phyloP scores from a whole-genome alignment of 2,797 vertebrate genomes.

The Rhinichthys osculus region DNA sequence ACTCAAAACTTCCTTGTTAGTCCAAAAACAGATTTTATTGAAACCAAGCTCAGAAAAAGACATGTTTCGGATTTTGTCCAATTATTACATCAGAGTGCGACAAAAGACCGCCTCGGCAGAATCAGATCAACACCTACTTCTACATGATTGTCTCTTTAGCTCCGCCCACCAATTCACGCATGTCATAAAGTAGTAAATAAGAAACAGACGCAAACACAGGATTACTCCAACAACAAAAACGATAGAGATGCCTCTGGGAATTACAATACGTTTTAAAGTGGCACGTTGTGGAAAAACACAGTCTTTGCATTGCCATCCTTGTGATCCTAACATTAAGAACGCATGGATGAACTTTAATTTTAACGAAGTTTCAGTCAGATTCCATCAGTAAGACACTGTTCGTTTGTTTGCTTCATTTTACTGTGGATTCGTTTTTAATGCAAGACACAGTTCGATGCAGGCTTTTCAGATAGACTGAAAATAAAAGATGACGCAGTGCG shows the following conservation, averaged over 20 bases:
- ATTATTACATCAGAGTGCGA: no score
- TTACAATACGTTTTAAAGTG: not conserved
- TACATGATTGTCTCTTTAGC: not conserved
- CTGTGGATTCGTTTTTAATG: no score
- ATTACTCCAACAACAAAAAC: not conserved
- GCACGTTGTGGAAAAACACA: no score
- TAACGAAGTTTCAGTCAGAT: not conserved
- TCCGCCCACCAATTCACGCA: no score
- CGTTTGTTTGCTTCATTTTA: not conserved
- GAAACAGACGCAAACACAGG: no score
- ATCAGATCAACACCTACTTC: not conserved
- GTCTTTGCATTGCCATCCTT: not conserved
- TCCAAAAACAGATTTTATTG: not conserved
- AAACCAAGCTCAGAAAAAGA: not conserved
- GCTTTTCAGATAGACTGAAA: no score
- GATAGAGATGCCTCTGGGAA: not conserved
- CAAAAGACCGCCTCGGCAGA: not conserved
- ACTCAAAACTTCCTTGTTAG: not conserved
- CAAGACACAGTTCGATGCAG: no score
- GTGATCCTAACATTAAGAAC: not conserved
- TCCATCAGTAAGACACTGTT: not conserved
- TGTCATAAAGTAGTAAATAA: no score
- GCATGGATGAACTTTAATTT: not conserved
- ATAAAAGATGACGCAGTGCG: no score
- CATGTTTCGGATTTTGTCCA: no score